Conservation (phyloP, 2,888 invertebrate species). For the Drosophila limbata region DNA sequence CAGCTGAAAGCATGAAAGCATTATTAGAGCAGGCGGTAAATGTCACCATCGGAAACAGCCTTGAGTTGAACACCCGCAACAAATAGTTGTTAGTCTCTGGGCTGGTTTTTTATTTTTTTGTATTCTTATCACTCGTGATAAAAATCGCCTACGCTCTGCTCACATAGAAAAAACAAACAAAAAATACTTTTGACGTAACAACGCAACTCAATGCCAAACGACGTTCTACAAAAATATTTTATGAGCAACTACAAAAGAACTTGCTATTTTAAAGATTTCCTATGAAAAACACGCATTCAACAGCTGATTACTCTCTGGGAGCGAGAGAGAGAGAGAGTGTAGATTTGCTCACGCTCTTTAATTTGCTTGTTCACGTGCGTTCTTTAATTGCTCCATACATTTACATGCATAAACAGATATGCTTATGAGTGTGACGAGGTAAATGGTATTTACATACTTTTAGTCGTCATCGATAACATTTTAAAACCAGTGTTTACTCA, state of each 20-base stretch:
- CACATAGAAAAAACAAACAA: slow-evolving; percentile 4
- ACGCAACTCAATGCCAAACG: slow-evolving; percentile 34
- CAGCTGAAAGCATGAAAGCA: slow-evolving; percentile 24
- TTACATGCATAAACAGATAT: slow-evolving; percentile 3
- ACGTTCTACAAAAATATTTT: slow-evolving; percentile 33
- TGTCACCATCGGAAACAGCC: slow-evolving; percentile 21
- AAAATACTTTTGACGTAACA: slow-evolving; percentile 50
- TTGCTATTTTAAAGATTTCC: slow-evolving; percentile 32
- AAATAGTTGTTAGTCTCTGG: slow-evolving; percentile 20
- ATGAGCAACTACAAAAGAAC: slow-evolving; percentile 20
- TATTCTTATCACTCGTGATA: slow-evolving; percentile 45
- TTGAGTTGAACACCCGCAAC: slow-evolving; percentile 21
- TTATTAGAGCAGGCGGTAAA: slow-evolving; percentile 1
- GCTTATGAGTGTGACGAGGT: not conserved
- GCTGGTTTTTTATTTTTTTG: slow-evolving; percentile 4
- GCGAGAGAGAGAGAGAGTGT: slow-evolving; percentile 1
- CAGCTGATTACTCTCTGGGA: slow-evolving; percentile 43
- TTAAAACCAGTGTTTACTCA: slow-evolving; percentile 17
- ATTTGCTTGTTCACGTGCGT: slow-evolving; percentile 31
- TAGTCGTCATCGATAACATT: slow-evolving; percentile 20
- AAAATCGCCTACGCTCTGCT: slow-evolving; percentile 16
- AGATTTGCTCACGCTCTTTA: not conserved
- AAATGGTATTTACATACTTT: not conserved
- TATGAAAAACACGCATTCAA: slow-evolving; percentile 34
- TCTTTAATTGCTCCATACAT: slow-evolving; percentile 18